Conservation (phyloP, 2,113 vertebrate genomes). For the Camelus bactrianus region DNA sequence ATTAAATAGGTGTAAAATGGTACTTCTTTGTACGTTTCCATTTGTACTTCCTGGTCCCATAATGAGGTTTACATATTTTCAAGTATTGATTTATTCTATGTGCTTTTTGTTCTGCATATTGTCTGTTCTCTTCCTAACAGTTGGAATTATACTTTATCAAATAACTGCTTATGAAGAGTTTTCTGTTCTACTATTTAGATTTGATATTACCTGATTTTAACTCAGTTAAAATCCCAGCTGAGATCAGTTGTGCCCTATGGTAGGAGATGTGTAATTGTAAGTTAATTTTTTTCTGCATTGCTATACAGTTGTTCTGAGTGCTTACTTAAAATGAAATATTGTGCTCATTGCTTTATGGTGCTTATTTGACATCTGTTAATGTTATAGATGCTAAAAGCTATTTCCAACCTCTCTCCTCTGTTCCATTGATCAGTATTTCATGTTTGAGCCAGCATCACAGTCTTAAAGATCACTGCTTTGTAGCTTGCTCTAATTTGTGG, state of each 20-base stretch:
- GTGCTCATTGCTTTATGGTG: not conserved
- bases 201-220: conserved; percentile 26
- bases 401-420: not conserved
- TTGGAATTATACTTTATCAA: not conserved
- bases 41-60: not conserved
- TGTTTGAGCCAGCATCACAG: not conserved
- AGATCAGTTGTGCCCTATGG: not conserved
- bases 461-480: conserved; percentile 24
- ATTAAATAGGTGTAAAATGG: not conserved
- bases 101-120: not conserved
- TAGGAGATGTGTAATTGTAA: not conserved
- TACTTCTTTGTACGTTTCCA: not conserved
- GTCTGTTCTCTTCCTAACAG: not conserved
- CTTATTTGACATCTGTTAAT: conserved; percentile 24
- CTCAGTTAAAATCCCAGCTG: not conserved
- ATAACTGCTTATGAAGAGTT: not conserved
- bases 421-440: not conserved
- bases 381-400: not conserved
- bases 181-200: not conserved
- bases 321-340: conserved; percentile 15
- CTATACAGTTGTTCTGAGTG: not conserved
- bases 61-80: not conserved
- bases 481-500: conserved; percentile 16
- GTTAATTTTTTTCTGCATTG: not conserved
- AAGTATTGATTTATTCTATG: not conserved